Conservation (phyloP, 2,888 invertebrate genomes). For the Ophion costatus region DNA sequence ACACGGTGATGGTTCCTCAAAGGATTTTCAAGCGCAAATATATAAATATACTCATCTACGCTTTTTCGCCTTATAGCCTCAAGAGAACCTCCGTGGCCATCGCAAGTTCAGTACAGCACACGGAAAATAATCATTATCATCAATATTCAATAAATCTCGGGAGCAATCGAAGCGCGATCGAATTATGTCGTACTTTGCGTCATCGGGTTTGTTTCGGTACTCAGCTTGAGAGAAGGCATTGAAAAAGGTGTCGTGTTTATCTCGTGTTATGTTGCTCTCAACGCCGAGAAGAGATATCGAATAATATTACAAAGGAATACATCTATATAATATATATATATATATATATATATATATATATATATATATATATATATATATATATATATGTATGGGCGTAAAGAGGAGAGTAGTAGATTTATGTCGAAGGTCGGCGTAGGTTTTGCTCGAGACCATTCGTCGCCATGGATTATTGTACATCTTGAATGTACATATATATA, state of each 20-base stretch:
- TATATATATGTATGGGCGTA: not conserved
- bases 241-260: constrained; percentile 56
- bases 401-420: constrained; percentile 66
- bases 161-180: constrained; percentile 17
- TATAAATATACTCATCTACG: not conserved
- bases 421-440: constrained; percentile 76
- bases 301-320: constrained; percentile 16
- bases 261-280: constrained; percentile 50
- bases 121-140: not conserved
- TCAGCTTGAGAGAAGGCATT: constrained; percentile 30
- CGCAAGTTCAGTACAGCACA: not conserved
- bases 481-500: not conserved
- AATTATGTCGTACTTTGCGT: constrained; percentile 35
- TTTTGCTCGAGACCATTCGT: constrained; percentile 65
- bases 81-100: not conserved
- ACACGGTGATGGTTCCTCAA: too few species aligned
- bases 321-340: not conserved
- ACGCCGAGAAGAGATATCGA: constrained; percentile 34
- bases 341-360: not conserved
- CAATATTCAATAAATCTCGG: not conserved
- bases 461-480: constrained; percentile 9
- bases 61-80: not conserved
- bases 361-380: not conserved
- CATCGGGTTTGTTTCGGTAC: constrained; percentile 40
- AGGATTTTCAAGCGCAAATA: not conserved